Conservation (phyloP, 1,140 invertebrate genomes). For the Rhagoletis pomonella region DNA sequence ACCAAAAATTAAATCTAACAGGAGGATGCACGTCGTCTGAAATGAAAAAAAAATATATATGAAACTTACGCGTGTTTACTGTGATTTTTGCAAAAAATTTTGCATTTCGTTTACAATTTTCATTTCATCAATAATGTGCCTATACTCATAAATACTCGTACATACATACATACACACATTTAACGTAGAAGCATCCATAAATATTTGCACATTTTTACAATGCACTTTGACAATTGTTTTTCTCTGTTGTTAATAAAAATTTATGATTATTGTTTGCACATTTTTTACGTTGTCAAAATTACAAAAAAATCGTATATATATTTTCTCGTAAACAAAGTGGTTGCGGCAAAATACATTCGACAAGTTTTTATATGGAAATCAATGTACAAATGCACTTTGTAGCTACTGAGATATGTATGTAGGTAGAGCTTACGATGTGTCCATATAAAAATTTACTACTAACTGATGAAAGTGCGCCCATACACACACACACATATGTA, state of each 20-base stretch:
- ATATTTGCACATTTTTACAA: slow-evolving; percentile 46
- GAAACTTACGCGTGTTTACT: neutral
- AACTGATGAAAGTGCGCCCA: neutral
- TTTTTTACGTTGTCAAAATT: slow-evolving; percentile 53
- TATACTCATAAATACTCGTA: neutral
- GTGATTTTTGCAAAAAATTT: neutral
- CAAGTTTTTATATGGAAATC: neutral
- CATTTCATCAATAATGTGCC: slow-evolving; percentile 11
- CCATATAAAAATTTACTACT: neutral
- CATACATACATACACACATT: neutral
- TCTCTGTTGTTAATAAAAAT: slow-evolving; percentile 53
- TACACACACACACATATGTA: neutral
- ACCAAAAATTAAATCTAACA: no score
- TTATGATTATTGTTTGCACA: slow-evolving; percentile 55
- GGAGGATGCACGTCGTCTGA: no score
- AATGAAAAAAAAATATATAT: no score
- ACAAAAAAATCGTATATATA: neutral
- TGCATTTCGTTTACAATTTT: neutral
- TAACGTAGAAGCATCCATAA: neutral
- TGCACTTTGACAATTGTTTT: slow-evolving; percentile 51
- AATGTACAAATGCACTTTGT: neutral
- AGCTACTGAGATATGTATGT: neutral
- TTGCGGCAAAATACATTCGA: slow-evolving; percentile 4
- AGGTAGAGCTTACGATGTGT: neutral
- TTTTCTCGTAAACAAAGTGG: neutral